These are phyloP conservation scores for Lysandra coridon DNA, from an alignment of 2,888 invertebrate genomes.

Conservation along the genomic window DNA sequence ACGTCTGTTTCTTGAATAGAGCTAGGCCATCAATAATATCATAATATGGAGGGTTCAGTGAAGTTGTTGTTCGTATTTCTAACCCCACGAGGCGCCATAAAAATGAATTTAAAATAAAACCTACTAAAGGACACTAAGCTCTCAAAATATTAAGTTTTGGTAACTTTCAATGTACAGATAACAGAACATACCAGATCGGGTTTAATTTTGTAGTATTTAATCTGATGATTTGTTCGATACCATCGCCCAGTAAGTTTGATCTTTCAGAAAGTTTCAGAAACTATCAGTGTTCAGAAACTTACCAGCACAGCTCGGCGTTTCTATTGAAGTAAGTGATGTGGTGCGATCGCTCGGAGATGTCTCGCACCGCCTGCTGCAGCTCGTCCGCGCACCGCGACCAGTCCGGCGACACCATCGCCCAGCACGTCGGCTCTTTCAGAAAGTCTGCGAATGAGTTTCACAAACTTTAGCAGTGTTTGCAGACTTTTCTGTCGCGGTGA, in stretches of 20 bases:
- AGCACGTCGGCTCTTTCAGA: conserved; percentile 65
- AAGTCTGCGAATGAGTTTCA: conserved; percentile 53
- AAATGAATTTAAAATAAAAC: no score
- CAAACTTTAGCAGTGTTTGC: background rate
- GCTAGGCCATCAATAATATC: background rate
- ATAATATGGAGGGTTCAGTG: background rate
- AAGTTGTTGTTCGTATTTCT: background rate
- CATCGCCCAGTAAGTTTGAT: background rate
- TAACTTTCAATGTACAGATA: no score
- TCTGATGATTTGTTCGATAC: no score
- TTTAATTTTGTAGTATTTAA: no score
- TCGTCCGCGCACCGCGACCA: conserved; percentile 67
- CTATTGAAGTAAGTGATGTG: conserved; percentile 65
- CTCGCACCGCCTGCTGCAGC: conserved; percentile 59
- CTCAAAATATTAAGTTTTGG: no score
- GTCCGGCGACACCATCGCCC: conserved; percentile 64
- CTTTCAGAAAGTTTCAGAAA: background rate
- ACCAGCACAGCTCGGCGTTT: no score
- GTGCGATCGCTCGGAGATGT: conserved; percentile 64
- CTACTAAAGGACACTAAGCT: no score
- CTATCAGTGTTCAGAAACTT: no score
- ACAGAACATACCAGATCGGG: no score
- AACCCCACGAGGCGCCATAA: background rate
- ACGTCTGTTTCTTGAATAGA: background rate
- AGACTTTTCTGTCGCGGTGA: background rate